phyloP scores from a whole-genome alignment of 2,888 invertebrate species.

The Torymus tubicola region DNA sequence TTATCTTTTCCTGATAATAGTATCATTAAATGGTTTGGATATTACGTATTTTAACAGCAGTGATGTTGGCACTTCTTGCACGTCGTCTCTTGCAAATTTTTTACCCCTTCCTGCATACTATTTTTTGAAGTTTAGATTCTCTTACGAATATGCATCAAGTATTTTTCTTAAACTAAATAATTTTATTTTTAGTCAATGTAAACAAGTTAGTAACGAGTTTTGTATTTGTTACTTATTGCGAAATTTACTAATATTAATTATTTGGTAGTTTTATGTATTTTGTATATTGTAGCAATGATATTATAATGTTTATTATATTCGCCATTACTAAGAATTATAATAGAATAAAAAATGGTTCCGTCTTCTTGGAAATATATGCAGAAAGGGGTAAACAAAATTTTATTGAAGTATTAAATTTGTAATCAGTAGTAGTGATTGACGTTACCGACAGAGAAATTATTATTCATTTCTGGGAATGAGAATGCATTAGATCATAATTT shows the following conservation, averaged over 20 bases:
- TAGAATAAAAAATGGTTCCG: too few species aligned
- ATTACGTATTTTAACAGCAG: slow-evolving; percentile 47
- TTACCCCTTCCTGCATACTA: slow-evolving; percentile 39
- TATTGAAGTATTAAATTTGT: slow-evolving; percentile 29
- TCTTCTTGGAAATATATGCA: neutral
- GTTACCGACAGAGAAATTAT: slow-evolving; percentile 43
- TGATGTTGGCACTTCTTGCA: slow-evolving; percentile 52
- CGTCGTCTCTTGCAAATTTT: slow-evolving; percentile 43
- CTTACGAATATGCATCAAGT: too few species aligned
- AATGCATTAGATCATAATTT: slow-evolving; percentile 51
- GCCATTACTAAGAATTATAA: too few species aligned
- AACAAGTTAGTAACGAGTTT: too few species aligned
- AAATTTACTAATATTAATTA: too few species aligned
- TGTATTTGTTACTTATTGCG: too few species aligned
- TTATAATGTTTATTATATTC: too few species aligned
- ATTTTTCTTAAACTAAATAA: too few species aligned
- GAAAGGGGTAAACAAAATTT: slow-evolving; percentile 33
- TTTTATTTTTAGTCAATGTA: too few species aligned
- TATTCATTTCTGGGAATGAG: slow-evolving; percentile 13
- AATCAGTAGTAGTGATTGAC: slow-evolving; percentile 36
- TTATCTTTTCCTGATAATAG: neutral
- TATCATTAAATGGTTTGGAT: neutral
- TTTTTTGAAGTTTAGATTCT: too few species aligned
- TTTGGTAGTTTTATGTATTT: too few species aligned
- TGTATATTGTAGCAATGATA: too few species aligned